Base-by-base conservation (phyloP, 1,140 invertebrate species). In the Holcopasites calliopsidis region DNA sequence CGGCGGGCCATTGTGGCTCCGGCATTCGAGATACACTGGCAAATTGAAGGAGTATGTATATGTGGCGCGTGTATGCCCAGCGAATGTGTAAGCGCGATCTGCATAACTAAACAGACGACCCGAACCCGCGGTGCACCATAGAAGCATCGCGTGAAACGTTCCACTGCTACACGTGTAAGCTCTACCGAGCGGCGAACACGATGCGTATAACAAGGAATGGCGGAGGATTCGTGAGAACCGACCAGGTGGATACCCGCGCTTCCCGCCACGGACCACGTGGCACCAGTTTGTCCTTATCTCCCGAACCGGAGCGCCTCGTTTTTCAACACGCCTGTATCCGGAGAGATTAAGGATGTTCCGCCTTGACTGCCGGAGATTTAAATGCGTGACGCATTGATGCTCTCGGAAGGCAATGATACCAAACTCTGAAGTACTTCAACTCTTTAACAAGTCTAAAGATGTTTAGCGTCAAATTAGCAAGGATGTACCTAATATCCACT, bases 81-180 rank as follows among this genome's bases (percentile, higher is more conserved):
- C 64, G 38, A 62, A 50, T 40, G 65, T 31, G 50, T 52, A 66
- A 35, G 66, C 65, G 70, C 57, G 21, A 13, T 89, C 88, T 88
- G 85, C 88, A 88, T 88, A 88, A 86, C 76, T 85, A 71, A 86
- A 73, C 79, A 82, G 80, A 76, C 85, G 83, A 68, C 40, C 79
- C 65, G 47, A 61, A 62, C 49, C 69, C 62, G 72, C 74, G 50
- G 54, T 58, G 66, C 62, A 69, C 40, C 50, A 76, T 75, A 78
- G 70, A 72, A 70, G 73, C 78, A 74, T 10, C 55, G 73, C 47
- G 74, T 70, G 76, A 68, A 84, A 84, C 81, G 82, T 77, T 77
- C 73, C 62, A 10, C 55, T 70, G 73, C 33, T 82, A 80, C 79
- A 73, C 80, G 82, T 76, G 81, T 83, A 83, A 82, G 69, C 66